Conservation (phyloP, 2,113 vertebrate genomes). For the Elephas maximus region DNA sequence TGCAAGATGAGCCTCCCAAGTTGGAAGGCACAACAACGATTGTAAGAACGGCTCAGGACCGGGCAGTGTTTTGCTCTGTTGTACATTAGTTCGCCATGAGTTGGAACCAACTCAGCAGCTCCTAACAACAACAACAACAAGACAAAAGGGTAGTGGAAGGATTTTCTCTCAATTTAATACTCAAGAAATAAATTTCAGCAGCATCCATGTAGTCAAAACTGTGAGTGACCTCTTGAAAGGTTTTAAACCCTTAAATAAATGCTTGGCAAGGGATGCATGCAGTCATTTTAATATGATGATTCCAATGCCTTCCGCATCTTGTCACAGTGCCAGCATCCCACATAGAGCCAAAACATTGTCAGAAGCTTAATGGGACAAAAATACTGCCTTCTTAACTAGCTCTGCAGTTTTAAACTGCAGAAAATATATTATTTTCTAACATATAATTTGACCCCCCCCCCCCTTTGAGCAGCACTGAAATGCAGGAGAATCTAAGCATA, state of each 20-base stretch:
- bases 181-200: constrained; percentile 29
- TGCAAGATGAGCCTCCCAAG: too few species aligned
- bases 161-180: constrained; percentile 35
- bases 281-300: neutral
- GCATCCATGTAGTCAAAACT: neutral
- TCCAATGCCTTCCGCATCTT: neutral
- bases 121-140: too few species aligned
- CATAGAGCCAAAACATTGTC: neutral
- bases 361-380: neutral
- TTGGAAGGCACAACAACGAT: too few species aligned
- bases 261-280: neutral
- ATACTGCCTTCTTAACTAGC: neutral
- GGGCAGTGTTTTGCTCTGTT: too few species aligned
- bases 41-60: too few species aligned
- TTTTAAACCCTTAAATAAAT: constrained; percentile 47
- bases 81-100: too few species aligned
- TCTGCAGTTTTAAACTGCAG: neutral
- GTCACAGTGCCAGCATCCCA: neutral
- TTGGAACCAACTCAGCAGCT: too few species aligned
- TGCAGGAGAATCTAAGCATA: neutral
- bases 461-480: neutral
- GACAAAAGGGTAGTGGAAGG: neutral
- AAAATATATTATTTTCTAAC: constrained; percentile 4
- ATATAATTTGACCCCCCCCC: neutral
- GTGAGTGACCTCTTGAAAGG: neutral